Evolutionary conservation across 37 sponge, comb jelly and placozoan genomes (phyloP), one percentile per base, ranked within the genome.

Genomic region (Tethya wilhelma): DNA sequence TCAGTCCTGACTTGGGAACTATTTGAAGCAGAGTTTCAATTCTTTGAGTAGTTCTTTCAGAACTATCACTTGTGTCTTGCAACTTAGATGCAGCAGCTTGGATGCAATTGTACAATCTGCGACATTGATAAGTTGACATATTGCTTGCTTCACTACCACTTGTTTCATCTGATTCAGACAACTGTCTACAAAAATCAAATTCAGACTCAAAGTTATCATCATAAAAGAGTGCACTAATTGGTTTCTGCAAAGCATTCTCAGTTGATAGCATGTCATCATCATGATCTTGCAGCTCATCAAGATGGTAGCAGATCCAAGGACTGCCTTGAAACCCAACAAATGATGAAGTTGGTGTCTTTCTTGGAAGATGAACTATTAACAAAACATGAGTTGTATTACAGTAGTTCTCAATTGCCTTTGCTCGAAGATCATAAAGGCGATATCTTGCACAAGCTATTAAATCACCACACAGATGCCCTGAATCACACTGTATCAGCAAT

Each of bases 321-420:
- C 73, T 86, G 56, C 90, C 90, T 75, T 90, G 90, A 32, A 90
- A 84, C 5, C 85, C 81, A 57, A 84, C 80, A 75, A 90, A 90
- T 11, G 75, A 38, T 49, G 80, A 60, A 0, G 56, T 69, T 22
- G 49, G 72, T 59, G 37, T 59, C 59, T 73, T 67, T 36, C 59
- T 68, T 44, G 90, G 90, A n/a, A 90, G 72, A 33, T 84, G 85
- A 39, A 90, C 45, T 28, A 90, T 84, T 30, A 90, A 90, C 45
- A 90, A 29, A 45, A 90, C 80, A 64, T 80, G 85, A 26, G 85
- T 84, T 9, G 25, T 56, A 49, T 26, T 26, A 49, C 9, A 5
- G 12, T 44, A n/a, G 70, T n/a, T 62, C 7, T 8, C 29, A 62
- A 12, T 26, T n/a, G 22, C 7, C 7, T 26, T 34, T 1, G 57